Evolutionary conservation across 2,113 vertebrate species (phyloP).

Genomic region (Tychaedon coryphoeus): DNA sequence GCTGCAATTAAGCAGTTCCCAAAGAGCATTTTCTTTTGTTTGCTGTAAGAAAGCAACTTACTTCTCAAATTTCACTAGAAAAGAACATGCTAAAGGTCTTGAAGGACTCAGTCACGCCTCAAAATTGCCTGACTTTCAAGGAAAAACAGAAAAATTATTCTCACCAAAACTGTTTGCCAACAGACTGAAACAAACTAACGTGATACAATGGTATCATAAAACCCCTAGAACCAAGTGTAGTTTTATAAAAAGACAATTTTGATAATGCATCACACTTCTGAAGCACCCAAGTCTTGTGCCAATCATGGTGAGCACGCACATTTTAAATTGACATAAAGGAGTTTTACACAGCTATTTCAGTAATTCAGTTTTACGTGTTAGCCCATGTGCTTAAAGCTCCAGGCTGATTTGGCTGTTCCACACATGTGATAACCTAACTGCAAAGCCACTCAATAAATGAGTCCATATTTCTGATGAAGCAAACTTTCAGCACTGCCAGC

Average conservation of each 20-base stretch:
- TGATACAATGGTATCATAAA: not conserved
- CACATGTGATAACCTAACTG: not conserved
- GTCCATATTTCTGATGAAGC: constrained; percentile 8
- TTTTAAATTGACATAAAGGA: not conserved
- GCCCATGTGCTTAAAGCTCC: not conserved
- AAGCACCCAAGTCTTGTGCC: not conserved
- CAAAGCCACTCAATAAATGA: constrained; percentile 36
- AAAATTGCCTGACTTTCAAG: not conserved
- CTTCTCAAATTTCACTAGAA: not conserved
- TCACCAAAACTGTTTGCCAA: not conserved
- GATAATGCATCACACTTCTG: not conserved
- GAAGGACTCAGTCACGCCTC: not conserved
- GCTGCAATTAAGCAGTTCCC: not conserved
- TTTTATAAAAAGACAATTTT: not conserved
- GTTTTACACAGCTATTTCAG: not conserved
- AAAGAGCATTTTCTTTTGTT: not conserved
- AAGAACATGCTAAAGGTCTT: not conserved
- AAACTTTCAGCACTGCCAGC: not conserved
- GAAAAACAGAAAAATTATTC: not conserved
- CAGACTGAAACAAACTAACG: not conserved
- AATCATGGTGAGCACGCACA: not conserved
- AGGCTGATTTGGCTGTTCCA: not conserved
- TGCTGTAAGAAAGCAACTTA: not conserved
- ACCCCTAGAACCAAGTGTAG: not conserved
- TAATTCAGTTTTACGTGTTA: not conserved